Evolutionary conservation across 2,888 invertebrate genomes (phyloP).

Genomic region (Smittia aterrima): DNA sequence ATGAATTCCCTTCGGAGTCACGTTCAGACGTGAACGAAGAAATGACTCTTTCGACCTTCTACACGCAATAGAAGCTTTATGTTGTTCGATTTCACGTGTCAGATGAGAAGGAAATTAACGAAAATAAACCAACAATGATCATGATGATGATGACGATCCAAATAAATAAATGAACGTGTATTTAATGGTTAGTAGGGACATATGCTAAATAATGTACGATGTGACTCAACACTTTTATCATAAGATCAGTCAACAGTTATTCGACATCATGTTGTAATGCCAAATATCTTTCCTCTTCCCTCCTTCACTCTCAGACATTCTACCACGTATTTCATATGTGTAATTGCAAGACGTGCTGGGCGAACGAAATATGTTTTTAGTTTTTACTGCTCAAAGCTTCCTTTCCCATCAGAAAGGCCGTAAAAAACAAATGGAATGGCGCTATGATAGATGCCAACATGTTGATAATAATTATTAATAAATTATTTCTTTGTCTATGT

Average conservation of each 20-base stretch:
- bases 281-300: background rate
- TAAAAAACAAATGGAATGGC: background rate
- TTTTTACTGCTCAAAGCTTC: background rate
- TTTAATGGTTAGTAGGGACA: background rate
- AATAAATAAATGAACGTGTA: conserved; percentile 23
- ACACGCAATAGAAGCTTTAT: too few species aligned
- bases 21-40: too few species aligned
- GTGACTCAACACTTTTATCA: conserved; percentile 22
- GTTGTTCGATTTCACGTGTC: background rate
- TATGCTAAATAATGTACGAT: conserved; percentile 17
- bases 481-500: conserved; percentile 17
- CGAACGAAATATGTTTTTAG: background rate
- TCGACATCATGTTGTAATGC: background rate
- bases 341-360: conserved; percentile 25
- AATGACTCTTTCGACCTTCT: too few species aligned
- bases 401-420: background rate
- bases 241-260: background rate
- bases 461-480: conserved; percentile 36
- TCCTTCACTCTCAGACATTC: background rate
- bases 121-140: conserved; percentile 13
- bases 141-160: background rate
- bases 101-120: background rate
- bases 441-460: conserved; percentile 38
- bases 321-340: conserved; percentile 37
- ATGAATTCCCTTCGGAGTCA: too few species aligned